These are phyloP conservation scores for Danaus plexippus DNA, from an alignment of 1,140 invertebrate genomes.

Conservation along the genomic window DNA sequence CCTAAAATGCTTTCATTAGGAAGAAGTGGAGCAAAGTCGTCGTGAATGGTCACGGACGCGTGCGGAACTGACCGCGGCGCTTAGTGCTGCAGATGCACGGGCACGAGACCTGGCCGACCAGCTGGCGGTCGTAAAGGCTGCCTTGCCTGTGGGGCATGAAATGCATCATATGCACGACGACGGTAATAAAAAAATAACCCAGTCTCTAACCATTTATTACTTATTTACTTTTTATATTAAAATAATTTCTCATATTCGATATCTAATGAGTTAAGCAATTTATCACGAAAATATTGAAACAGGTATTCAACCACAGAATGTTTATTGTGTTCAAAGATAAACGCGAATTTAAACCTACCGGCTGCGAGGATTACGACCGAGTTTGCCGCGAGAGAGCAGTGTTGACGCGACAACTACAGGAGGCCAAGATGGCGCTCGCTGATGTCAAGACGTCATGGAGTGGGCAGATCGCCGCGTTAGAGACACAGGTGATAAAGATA, in stretches of 20 bases:
- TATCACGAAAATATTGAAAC: too few relatives aligned
- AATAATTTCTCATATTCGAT: too few relatives aligned
- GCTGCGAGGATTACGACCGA: constrained; percentile 50
- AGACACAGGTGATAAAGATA: constrained; percentile 78
- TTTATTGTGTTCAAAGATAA: constrained; percentile 39
- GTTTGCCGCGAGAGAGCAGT: constrained; percentile 75
- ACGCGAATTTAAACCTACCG: constrained; percentile 36
- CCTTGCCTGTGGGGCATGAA: constrained; percentile 64
- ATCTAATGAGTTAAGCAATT: too few relatives aligned
- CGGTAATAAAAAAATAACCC: constrained; percentile 24
- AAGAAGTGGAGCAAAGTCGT: constrained; percentile 78
- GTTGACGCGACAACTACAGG: constrained; percentile 83
- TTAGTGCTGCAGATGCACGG: constrained; percentile 77
- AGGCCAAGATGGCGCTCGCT: constrained; percentile 86
- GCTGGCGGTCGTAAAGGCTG: constrained; percentile 76
- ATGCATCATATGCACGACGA: constrained; percentile 76
- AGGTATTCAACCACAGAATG: background rate
- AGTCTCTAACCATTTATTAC: too few relatives aligned
- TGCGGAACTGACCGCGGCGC: constrained; percentile 71
- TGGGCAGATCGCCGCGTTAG: constrained; percentile 86
- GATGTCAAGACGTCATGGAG: constrained; percentile 93
- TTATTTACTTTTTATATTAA: too few relatives aligned
- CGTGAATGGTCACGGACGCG: constrained; percentile 77
- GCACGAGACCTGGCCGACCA: constrained; percentile 77
- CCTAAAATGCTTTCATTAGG: constrained; percentile 44